Conservation (phyloP, 2,113 vertebrate genomes). For the Hyla sarda region DNA sequence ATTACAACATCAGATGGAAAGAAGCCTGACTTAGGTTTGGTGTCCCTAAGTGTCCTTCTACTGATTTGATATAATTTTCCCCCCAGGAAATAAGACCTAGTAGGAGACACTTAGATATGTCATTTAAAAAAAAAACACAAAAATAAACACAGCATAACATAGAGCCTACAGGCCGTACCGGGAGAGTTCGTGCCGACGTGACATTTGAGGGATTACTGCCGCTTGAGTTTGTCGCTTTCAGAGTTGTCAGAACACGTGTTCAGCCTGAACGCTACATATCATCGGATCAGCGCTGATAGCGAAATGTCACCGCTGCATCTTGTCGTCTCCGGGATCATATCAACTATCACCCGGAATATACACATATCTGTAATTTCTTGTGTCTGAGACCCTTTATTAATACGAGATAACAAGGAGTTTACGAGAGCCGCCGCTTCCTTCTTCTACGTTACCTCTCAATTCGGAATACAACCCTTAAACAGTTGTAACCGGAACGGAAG, state of each 20-base stretch:
- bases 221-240: constrained; percentile 37
- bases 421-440: too few species aligned
- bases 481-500: too few species aligned
- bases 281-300: background rate
- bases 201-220: constrained; percentile 34
- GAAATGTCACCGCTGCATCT: constrained; percentile 1
- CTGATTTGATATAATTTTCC: background rate
- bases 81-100: background rate
- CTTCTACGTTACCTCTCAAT: too few species aligned
- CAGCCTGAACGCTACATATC: constrained; percentile 30
- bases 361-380: background rate
- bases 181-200: background rate
- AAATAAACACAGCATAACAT: background rate
- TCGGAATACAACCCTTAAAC: background rate
- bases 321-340: background rate
- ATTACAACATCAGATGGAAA: too few species aligned
- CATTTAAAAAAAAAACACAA: background rate
- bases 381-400: too few species aligned
- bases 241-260: constrained; percentile 19
- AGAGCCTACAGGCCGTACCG: background rate
- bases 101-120: background rate
- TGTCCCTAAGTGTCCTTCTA: background rate
- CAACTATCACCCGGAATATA: background rate
- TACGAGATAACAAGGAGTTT: background rate
- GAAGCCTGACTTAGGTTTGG: too few species aligned